phyloP scores from a whole-genome alignment of 2,113 vertebrate genomes.

The Antechinus flavipes region DNA sequence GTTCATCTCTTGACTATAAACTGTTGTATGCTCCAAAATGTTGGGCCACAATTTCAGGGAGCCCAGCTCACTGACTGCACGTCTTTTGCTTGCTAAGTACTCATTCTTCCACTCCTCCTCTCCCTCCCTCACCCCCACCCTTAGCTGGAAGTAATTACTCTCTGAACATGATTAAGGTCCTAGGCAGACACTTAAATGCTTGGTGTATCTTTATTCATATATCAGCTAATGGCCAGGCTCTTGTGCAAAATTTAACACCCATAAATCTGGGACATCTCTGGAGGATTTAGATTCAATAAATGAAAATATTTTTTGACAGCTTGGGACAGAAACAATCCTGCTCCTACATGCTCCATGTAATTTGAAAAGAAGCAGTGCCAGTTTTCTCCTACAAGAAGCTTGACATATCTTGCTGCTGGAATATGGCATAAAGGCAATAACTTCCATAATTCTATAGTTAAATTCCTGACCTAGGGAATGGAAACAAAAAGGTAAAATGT shows the following conservation, averaged over 20 bases:
- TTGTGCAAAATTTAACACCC: constrained; percentile 15
- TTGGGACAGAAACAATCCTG: not conserved
- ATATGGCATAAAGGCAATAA: constrained; percentile 47
- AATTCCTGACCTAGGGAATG: constrained; percentile 29
- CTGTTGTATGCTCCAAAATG: not conserved
- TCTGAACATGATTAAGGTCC: constrained; percentile 22
- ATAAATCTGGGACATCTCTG: not conserved
- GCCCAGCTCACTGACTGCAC: not conserved
- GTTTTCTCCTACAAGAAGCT: constrained; percentile 37
- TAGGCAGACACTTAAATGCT: constrained; percentile 21
- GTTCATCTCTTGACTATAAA: not conserved
- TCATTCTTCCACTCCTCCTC: not conserved
- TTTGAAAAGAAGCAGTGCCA: constrained; percentile 38
- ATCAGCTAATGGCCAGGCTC: constrained; percentile 16
- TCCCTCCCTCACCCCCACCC: not conserved
- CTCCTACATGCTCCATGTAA: not conserved
- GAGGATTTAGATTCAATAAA: constrained; percentile 7
- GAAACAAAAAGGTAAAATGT: not conserved
- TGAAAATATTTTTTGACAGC: constrained; percentile 48
- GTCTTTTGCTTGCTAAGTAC: not conserved
- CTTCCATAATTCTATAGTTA: constrained; percentile 33
- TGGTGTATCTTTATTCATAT: constrained; percentile 28
- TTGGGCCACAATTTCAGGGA: constrained; percentile 24
- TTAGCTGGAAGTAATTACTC: constrained; percentile 32
- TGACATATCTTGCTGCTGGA: constrained; percentile 29